Conservation (phyloP, 2,113 vertebrate species). For the Hypomesus transpacificus region DNA sequence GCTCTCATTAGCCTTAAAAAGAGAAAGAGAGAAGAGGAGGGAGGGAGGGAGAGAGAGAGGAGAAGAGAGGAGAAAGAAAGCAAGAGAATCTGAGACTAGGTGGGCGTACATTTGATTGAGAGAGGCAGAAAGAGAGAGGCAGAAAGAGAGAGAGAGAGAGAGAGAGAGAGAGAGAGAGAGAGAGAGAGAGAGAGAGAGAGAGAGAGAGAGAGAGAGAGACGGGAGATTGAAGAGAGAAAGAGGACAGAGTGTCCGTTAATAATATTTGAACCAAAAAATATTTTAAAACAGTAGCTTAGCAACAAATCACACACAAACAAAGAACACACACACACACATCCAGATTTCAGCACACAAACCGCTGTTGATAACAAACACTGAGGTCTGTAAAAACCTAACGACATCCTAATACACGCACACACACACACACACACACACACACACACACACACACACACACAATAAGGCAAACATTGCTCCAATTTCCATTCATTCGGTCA, state of each 20-base stretch:
- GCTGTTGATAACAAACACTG: not conserved
- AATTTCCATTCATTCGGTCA: conserved; percentile 17
- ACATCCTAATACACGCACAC: not conserved
- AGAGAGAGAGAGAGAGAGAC: not conserved
- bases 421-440: not conserved
- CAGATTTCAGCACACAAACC: conserved; percentile 10
- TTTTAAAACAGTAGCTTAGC: conserved; percentile 49
- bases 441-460: not conserved
- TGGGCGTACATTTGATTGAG: too few species aligned
- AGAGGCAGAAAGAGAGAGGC: not conserved
- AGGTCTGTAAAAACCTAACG: not conserved
- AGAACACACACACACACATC: conserved; percentile 5
- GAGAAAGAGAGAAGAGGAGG: not conserved
- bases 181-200: not conserved
- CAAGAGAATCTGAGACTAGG: not conserved
- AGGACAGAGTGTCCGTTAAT: not conserved
- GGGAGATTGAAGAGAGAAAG: not conserved
- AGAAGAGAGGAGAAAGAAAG: conserved; percentile 37
- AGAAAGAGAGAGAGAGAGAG: not conserved
- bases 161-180: not conserved
- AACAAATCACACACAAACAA: conserved; percentile 39
- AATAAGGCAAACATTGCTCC: conserved; percentile 1
- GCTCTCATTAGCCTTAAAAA: conserved; percentile 2
- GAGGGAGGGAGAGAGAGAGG: conserved; percentile 23
- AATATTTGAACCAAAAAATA: conserved; percentile 30